Conservation (phyloP, 2,113 vertebrate species). For the Clarias batrachus region DNA sequence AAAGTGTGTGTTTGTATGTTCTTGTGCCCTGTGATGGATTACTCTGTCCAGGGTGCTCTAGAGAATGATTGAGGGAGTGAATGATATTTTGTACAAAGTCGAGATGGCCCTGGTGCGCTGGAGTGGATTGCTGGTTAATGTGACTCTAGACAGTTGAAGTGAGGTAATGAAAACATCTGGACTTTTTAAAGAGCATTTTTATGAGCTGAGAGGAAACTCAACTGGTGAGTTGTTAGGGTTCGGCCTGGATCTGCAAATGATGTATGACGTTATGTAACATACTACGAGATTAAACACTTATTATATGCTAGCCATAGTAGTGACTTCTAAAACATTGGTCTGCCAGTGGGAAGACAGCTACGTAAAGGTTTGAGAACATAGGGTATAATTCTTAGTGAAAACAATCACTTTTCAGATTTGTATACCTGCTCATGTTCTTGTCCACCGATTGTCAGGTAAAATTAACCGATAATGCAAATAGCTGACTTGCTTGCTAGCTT, state of each 20-base stretch:
- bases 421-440: background rate
- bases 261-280: background rate
- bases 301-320: background rate
- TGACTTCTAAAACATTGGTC: background rate
- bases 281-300: background rate
- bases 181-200: background rate
- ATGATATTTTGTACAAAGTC: background rate
- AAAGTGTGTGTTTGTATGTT: no score
- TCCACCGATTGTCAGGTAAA: background rate
- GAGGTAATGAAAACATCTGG: slow-evolving; percentile 11
- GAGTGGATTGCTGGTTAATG: background rate
- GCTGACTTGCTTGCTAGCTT: background rate
- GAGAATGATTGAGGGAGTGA: no score
- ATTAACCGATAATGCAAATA: background rate
- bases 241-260: background rate
- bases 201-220: slow-evolving; percentile 3
- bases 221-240: background rate
- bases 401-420: background rate
- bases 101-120: background rate
- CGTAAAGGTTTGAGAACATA: background rate
- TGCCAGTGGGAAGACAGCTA: background rate
- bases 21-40: no score
- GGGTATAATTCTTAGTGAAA: background rate
- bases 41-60: no score
- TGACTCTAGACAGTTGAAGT: background rate